phyloP scores from a whole-genome alignment of 2,113 vertebrate genomes.

The Hyperoodon ampullatus region DNA sequence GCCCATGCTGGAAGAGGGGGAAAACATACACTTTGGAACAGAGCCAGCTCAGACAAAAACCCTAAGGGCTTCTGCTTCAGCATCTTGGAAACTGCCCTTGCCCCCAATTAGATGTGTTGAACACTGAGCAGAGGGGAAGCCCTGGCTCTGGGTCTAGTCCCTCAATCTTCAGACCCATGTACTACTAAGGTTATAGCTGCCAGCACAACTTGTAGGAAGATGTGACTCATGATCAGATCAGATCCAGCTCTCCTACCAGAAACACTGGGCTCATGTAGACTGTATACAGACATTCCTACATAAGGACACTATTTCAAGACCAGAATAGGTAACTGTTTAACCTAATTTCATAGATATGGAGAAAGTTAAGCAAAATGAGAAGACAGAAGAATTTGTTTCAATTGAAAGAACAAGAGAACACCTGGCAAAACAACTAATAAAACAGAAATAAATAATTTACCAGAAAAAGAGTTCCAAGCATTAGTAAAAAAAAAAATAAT shows the following conservation, averaged over 20 bases:
- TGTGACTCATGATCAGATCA: background rate
- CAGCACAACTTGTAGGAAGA: background rate
- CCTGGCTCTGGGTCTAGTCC: background rate
- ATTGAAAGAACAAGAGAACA: background rate
- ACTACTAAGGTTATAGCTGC: background rate
- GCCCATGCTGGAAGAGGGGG: background rate
- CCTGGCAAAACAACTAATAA: background rate
- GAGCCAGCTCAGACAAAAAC: background rate
- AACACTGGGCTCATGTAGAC: background rate
- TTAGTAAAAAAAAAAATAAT: background rate
- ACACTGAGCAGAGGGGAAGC: background rate
- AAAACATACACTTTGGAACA: background rate
- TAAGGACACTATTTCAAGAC: background rate
- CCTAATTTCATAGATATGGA: background rate
- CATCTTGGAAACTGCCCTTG: background rate
- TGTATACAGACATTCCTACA: background rate
- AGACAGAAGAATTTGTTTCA: background rate
- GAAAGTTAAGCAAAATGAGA: background rate
- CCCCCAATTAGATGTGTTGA: background rate
- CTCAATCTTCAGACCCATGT: background rate
- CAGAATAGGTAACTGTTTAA: background rate
- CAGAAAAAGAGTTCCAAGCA: background rate
- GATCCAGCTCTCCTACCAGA: background rate
- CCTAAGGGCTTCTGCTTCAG: background rate
- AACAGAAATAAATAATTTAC: too few species aligned